These are phyloP conservation scores for Burhinus oedicnemus DNA, from an alignment of 2,113 vertebrate species.

Conservation along the genomic window DNA sequence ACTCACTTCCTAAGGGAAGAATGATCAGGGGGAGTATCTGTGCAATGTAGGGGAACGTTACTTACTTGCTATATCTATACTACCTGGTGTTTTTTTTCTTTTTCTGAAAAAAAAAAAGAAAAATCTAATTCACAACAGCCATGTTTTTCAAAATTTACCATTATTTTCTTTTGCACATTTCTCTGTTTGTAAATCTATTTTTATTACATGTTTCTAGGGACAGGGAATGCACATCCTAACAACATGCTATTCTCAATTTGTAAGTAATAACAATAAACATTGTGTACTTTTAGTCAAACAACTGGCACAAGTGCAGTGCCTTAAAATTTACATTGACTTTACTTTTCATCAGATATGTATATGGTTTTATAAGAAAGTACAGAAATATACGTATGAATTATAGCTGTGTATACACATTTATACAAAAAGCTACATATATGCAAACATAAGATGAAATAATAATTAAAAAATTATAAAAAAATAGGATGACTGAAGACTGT, in stretches of 20 bases:
- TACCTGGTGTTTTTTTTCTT: rapidly evolving
- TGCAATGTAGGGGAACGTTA: neutral
- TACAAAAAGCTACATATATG: neutral
- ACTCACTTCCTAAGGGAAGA: neutral
- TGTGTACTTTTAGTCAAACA: neutral
- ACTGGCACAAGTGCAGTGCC: neutral
- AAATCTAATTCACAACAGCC: neutral
- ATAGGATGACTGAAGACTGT: neutral
- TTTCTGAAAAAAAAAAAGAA: neutral
- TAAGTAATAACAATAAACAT: neutral
- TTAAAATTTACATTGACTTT: neutral
- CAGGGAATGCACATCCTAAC: neutral
- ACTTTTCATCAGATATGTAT: neutral
- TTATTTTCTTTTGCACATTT: neutral
- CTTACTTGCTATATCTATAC: neutral
- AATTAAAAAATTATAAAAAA: neutral
- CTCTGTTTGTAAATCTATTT: neutral
- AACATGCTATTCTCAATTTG: neutral
- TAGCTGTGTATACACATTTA: neutral
- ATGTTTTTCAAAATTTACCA: neutral
- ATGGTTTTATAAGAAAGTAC: neutral
- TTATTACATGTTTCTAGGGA: neutral
- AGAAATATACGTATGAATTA: neutral
- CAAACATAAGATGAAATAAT: neutral
- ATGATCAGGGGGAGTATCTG: neutral